Conservation (phyloP, 2,888 invertebrate species). For the Cerastoderma edule region DNA sequence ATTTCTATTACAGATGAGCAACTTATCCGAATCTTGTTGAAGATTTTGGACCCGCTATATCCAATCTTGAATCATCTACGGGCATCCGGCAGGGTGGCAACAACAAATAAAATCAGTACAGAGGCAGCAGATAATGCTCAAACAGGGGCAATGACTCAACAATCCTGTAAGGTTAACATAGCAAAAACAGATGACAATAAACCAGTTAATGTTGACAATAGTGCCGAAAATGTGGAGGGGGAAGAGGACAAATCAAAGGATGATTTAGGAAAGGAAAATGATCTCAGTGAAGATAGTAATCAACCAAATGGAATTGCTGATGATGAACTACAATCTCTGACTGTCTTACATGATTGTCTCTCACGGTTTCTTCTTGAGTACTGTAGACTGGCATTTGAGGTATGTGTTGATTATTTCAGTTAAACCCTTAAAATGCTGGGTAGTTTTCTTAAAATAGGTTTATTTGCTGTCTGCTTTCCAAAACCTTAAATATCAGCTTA, state of each 20-base stretch:
- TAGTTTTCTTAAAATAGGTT: no score
- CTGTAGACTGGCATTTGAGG: conserved; percentile 44
- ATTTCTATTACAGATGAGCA: conserved; percentile 69
- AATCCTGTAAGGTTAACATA: neutral
- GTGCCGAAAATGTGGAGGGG: conserved; percentile 8
- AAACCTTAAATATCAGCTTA: no score
- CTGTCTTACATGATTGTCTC: conserved; percentile 57
- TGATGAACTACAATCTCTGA: conserved; percentile 15
- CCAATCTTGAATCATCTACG: conserved; percentile 56
- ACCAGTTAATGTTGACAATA: conserved; percentile 16
- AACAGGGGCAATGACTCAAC: no score
- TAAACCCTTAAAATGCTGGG: no score
- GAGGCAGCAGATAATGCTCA: neutral
- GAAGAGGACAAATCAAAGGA: no score
- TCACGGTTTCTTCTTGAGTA: conserved; percentile 57
- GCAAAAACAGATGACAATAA: neutral
- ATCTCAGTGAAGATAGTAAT: neutral
- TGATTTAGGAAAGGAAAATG: neutral
- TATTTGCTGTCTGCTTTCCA: no score
- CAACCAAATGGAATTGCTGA: conserved; percentile 18
- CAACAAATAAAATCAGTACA: conserved; percentile 38
- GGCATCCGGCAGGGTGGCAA: neutral
- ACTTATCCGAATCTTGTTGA: conserved; percentile 74
- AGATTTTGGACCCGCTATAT: conserved; percentile 75
- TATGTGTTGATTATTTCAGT: no score